Evolutionary conservation across 2,113 vertebrate species (phyloP), one percentile per base, ranked within the genome.

Genomic region (Circaetus cinerascens): DNA sequence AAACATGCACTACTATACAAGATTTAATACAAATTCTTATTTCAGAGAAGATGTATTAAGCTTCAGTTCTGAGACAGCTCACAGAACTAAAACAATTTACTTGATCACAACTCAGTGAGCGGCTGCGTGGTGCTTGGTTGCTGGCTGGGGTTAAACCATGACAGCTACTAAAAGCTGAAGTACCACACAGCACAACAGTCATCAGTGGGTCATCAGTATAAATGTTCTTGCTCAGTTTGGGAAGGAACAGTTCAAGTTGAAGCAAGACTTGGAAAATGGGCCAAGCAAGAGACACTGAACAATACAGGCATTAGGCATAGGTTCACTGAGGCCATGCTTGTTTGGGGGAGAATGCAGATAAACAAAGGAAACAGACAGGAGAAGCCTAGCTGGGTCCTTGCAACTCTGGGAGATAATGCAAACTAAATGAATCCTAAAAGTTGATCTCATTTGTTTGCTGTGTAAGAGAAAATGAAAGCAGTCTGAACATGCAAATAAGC

Each of bases 11-110:
- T 78, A 91, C 41, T 51, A 36, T 36, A 75, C 34, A 79, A 72
- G 73, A 81, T 78, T 86, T 88, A 89, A 95, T 77, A 67, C 32
- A 93, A 79, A 96, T 53, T 71, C 29, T 82, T 82, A 92, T 59
- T 95, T 91, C 79, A 82, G 66, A 91, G 60, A 75, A 77, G 71
- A 86, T 20, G 17, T 25, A 68, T 25, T 75, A 74, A 75, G 36
- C 45, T 79, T 92, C 85, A 83, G 74, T 95, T 94, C 88, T 53
- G 43, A 88, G 68, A 92, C 3, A 84, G 56, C 30, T 63, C 48
- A 75, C 17, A 60, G 60, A 94, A 93, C 48, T 72, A 30, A 53
- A 92, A 86, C 26, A 88, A 88, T 77, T 92, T 74, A 90, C 60
- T 32, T 87, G 51, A 60, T 67, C 64, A 16, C 62, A 95, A 56